These are phyloP conservation scores for Odocoileus virginianus DNA, from an alignment of 2,113 vertebrate genomes.

Conservation along the genomic window DNA sequence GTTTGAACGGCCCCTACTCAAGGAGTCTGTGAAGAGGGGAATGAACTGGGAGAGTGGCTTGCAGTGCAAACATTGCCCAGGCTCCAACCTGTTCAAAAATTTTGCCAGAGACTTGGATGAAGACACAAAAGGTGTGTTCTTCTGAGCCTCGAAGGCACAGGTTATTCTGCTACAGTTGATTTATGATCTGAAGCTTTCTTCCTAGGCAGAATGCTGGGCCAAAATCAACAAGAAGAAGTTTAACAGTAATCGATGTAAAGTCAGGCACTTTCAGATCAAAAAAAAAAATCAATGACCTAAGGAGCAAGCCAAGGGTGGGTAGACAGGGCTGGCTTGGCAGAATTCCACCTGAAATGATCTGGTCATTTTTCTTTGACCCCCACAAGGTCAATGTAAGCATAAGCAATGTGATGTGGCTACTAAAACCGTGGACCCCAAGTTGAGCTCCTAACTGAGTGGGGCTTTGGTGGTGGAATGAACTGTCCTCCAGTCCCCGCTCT, in stretches of 20 bases:
- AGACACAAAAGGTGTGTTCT: neutral
- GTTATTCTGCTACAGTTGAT: conserved; percentile 25
- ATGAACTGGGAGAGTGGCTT: neutral
- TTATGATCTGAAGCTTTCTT: conserved; percentile 20
- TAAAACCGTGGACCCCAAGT: fast-evolving
- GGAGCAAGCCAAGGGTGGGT: neutral
- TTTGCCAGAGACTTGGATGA: neutral
- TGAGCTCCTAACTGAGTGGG: neutral
- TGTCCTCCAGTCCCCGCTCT: neutral
- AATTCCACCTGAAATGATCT: neutral
- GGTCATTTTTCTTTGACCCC: conserved; percentile 20
- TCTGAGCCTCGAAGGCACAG: conserved; percentile 34
- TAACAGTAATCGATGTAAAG: conserved; percentile 54
- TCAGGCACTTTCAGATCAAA: neutral
- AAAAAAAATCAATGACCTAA: conserved; percentile 8
- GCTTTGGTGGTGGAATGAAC: neutral
- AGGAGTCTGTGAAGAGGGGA: neutral
- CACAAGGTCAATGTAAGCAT: neutral
- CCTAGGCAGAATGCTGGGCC: neutral
- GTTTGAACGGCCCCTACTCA: neutral
- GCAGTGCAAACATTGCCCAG: fast-evolving
- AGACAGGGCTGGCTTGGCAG: neutral
- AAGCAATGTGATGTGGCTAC: neutral
- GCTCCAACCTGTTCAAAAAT: neutral
- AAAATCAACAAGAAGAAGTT: conserved; percentile 50